Evolutionary conservation across 2,888 invertebrate genomes (phyloP).

Genomic region (Tetheella fluctuosa): DNA sequence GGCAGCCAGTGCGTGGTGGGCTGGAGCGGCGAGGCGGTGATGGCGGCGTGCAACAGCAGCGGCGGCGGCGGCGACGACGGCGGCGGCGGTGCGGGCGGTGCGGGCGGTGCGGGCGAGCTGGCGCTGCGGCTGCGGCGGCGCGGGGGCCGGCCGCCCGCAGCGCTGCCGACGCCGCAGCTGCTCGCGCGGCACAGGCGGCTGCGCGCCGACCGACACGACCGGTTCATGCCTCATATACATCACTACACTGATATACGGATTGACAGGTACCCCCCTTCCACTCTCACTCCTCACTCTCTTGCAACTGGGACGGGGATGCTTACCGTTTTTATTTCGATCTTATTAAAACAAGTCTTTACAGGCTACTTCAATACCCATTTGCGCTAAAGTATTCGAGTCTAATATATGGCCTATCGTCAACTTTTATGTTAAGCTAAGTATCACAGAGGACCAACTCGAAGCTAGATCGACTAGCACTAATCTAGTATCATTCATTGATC

Average conservation of each 20-base stretch:
- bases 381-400: no score
- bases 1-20: constrained; percentile 65
- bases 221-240: constrained; percentile 21
- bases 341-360: no score
- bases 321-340: no score
- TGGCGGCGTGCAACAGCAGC: constrained; percentile 36
- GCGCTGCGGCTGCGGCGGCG: constrained; percentile 53
- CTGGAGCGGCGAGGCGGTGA: constrained; percentile 60
- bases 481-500: no score
- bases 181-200: constrained; percentile 21
- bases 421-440: no score
- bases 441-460: no score
- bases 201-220: constrained; percentile 21
- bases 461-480: no score
- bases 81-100: constrained; percentile 31
- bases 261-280: constrained; percentile 16
- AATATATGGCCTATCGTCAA: no score
- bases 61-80: constrained; percentile 43
- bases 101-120: constrained; percentile 36
- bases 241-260: constrained; percentile 11
- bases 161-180: constrained; percentile 39
- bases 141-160: constrained; percentile 40
- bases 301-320: no score
- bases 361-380: no score
- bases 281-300: no score